Evolutionary conservation across 1,140 invertebrate genomes (phyloP).

Genomic region (Drosophila nebulosa): DNA sequence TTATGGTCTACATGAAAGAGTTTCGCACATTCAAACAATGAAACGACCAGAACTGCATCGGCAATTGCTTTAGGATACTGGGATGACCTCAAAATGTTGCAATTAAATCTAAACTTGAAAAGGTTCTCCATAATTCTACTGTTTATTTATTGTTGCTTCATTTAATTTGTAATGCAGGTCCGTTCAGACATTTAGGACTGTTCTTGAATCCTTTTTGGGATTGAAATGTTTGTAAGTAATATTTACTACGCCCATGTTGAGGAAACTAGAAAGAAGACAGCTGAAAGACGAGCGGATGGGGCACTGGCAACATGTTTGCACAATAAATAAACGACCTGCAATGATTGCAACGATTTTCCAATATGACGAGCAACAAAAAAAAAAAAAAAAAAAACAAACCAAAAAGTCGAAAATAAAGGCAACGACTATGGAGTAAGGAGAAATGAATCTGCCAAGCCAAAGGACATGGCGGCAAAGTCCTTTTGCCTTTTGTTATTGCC

Average conservation of each 20-base stretch:
- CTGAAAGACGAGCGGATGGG: not conserved
- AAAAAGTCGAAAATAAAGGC: slow-evolving; percentile 5
- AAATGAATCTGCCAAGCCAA: slow-evolving; percentile 13
- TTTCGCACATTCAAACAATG: no score
- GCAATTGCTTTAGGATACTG: no score
- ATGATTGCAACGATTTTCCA: slow-evolving; percentile 42
- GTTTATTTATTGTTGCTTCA: no score
- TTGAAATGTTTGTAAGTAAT: no score
- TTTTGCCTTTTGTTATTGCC: slow-evolving; percentile 16
- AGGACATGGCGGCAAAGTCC: not conserved
- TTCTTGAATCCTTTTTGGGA: no score
- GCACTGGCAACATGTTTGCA: slow-evolving; percentile 18
- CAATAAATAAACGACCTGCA: slow-evolving; percentile 55
- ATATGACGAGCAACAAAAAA: not conserved
- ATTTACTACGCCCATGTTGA: not conserved
- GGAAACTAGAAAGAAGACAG: not conserved
- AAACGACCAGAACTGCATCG: no score
- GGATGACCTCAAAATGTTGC: no score
- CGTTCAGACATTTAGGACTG: no score
- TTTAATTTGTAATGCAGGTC: no score
- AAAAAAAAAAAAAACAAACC: not conserved
- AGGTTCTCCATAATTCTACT: no score
- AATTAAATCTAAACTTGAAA: no score
- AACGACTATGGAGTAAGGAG: not conserved
- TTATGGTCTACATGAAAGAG: no score